phyloP scores from a whole-genome alignment of 2,888 invertebrate species.

The Spodoptera littoralis region DNA sequence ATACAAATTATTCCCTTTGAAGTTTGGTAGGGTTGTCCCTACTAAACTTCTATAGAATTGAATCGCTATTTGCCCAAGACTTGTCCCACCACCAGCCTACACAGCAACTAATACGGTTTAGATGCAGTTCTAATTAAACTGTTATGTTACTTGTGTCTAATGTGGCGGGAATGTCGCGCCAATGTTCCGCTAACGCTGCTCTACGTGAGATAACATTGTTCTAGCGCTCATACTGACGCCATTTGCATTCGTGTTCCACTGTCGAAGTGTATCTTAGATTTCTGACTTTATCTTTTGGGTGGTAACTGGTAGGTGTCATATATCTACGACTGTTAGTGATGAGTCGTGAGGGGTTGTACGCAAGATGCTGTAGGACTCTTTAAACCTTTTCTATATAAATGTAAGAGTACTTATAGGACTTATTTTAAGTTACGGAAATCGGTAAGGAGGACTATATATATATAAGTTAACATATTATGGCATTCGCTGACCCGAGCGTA shows the following conservation, averaged over 20 bases:
- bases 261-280: constrained; percentile 29
- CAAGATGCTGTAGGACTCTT: too few species aligned
- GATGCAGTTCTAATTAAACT: constrained; percentile 85
- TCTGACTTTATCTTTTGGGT: constrained; percentile 1
- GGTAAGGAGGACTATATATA: too few species aligned
- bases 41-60: neutral
- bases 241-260: constrained; percentile 60
- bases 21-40: too few species aligned
- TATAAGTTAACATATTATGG: too few species aligned
- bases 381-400: too few species aligned
- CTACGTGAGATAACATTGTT: constrained; percentile 73
- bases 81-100: constrained; percentile 54
- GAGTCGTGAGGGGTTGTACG: too few species aligned
- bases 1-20: too few species aligned
- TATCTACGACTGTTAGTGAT: too few species aligned
- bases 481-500: too few species aligned
- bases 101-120: constrained; percentile 71
- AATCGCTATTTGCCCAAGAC: constrained; percentile 40
- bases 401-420: too few species aligned
- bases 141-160: constrained; percentile 83
- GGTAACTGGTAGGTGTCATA: neutral
- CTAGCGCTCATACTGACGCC: constrained; percentile 39
- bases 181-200: constrained; percentile 65
- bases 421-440: too few species aligned
- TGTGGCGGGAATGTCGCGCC: constrained; percentile 74